phyloP scores from a whole-genome alignment of 2,797 vertebrate genomes.

The Emydoidea blandingii region DNA sequence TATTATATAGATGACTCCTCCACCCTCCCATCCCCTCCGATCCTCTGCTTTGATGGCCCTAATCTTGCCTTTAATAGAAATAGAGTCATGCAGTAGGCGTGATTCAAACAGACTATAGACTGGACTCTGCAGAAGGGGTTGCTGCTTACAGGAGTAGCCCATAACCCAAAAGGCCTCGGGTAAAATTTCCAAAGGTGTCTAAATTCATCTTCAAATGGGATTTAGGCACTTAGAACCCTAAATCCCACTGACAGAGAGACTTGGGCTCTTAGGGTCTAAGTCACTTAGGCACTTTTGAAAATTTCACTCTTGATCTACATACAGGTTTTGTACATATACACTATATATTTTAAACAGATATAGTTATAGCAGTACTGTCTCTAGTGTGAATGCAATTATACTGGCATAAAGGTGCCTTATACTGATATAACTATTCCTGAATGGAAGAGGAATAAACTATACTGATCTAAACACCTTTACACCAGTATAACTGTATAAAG shows the following conservation, averaged over 20 bases:
- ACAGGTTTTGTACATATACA: not conserved
- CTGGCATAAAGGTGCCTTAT: not conserved
- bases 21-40: not conserved
- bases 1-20: not conserved
- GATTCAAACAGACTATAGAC: not conserved
- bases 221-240: not conserved
- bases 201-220: not conserved
- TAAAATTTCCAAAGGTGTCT: not conserved
- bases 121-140: not conserved
- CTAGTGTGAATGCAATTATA: not conserved
- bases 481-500: not conserved
- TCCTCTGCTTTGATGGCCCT: not conserved
- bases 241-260: not conserved
- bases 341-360: not conserved
- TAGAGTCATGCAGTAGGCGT: not conserved
- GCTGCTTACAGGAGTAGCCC: not conserved
- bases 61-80: not conserved
- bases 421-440: too few relatives aligned
- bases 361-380: not conserved
- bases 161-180: not conserved
- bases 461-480: not conserved
- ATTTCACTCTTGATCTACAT: not conserved
- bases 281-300: not conserved
- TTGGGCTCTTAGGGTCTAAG: not conserved
- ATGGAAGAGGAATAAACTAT: not conserved